A percentile compares a stretch with the other conserved stretches of the same genome.
Conservation (phyloP, 2,888 invertebrate genomes). For the Kryphioiulus occultus region DNA sequence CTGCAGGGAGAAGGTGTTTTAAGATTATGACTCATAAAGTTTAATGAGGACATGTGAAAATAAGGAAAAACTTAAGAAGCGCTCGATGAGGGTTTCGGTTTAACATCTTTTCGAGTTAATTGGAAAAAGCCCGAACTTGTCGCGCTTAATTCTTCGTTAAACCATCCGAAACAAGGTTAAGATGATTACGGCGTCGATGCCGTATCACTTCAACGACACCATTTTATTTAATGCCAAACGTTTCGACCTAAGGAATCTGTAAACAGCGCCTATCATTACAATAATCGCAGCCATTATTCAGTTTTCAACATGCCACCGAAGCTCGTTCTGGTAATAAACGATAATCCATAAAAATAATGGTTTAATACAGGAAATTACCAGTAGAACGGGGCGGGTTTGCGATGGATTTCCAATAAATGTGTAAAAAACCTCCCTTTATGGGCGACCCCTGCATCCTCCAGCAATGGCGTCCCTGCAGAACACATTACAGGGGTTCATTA, state of each 20-base stretch:
- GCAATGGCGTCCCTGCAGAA: background rate
- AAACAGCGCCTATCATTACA: slow-evolving; percentile 20
- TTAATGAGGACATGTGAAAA: slow-evolving; percentile 34
- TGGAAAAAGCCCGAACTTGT: slow-evolving; percentile 26
- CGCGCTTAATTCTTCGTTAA: slow-evolving; percentile 39
- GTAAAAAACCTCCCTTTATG: background rate
- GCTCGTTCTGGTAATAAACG: slow-evolving; percentile 14
- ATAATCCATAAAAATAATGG: slow-evolving; percentile 40
- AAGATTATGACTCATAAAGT: slow-evolving; percentile 40
- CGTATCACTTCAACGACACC: slow-evolving; percentile 16
- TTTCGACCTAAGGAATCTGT: slow-evolving; percentile 1
- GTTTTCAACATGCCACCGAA: slow-evolving; percentile 32
- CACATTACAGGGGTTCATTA: too few species aligned
- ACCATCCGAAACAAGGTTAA: slow-evolving; percentile 40
- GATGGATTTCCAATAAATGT: background rate
- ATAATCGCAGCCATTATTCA: slow-evolving; percentile 28
- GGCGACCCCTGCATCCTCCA: background rate
- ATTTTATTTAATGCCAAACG: slow-evolving; percentile 27
- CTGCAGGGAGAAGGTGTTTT: background rate
- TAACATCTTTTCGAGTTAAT: slow-evolving; percentile 20
- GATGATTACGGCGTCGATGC: slow-evolving; percentile 22
- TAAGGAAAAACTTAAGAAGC: slow-evolving; percentile 10
- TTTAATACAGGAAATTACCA: slow-evolving; percentile 29
- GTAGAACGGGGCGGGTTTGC: background rate
- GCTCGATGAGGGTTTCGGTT: slow-evolving; percentile 21